Conservation (phyloP, 37 sponge, comb jelly and placozoan species). For the Hexactinellida sp. region DNA sequence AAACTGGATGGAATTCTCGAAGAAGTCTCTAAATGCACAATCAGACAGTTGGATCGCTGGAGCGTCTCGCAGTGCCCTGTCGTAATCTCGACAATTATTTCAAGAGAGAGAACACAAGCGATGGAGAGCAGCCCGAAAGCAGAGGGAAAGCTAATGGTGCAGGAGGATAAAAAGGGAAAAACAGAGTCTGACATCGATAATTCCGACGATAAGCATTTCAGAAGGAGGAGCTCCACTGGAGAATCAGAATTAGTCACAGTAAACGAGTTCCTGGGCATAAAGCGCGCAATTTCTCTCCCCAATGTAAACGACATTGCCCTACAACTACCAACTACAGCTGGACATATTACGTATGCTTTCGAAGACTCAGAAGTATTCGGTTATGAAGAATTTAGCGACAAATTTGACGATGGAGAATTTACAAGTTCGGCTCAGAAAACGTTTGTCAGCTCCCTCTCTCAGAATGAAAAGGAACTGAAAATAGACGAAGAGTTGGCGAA, state of each 20-base stretch:
- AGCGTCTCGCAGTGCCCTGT: constrained; percentile 38
- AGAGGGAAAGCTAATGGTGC: neutral
- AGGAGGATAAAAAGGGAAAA: neutral
- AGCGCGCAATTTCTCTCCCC: neutral
- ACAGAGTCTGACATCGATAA: too few species aligned
- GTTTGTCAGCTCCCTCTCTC: neutral
- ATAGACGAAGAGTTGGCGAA: neutral
- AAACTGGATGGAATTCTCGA: constrained; percentile 49
- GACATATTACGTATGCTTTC: neutral
- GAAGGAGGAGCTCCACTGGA: neutral
- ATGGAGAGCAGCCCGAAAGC: neutral
- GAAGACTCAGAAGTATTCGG: neutral
- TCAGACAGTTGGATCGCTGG: constrained; percentile 73
- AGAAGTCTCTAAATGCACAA: constrained; percentile 58
- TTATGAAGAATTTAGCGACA: neutral
- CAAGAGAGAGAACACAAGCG: neutral
- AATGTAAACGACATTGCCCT: neutral
- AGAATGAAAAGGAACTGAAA: neutral
- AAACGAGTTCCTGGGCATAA: neutral
- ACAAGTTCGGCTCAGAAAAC: neutral
- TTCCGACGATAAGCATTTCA: too few species aligned
- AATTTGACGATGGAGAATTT: neutral
- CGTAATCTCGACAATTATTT: neutral
- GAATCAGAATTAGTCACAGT: neutral
- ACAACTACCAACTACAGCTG: neutral